Base-by-base conservation (phyloP, 1,140 invertebrate genomes). In the Microplitis mediator region DNA sequence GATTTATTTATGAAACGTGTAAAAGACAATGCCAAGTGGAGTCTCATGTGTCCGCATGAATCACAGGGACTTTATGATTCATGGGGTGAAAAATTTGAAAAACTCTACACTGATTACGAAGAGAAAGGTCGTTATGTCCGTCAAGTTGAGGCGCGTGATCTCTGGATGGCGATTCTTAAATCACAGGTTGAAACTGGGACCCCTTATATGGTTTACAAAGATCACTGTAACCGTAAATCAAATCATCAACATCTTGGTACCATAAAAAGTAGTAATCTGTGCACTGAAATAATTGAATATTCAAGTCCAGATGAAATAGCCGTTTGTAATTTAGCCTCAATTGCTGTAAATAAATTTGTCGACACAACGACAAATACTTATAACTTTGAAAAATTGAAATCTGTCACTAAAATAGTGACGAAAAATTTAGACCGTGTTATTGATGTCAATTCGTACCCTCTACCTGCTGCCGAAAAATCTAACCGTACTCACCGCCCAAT, bases 201-300 rank as follows among this genome's bases (percentile, higher is more conserved):
- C 16, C 98, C 98, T 3, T 99, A 98, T 82, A 98, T 99, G 95
- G 85, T 97, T 0, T 99, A 98, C 82, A 99, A 99, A 87, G 98
- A 99, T 89, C 91, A 96, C 13, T 99, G 98, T 80, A 99, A 99
- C 83, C 88, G 93, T 6, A 99, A 99, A 88, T 97, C 95, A 64
- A 99, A 99, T 86, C 98, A 99, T 82, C 93, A 99, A 86, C 99
- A 99, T 88, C 85, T 99, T 16, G 98, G 98, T 34, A 99, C 98
- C 4, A 99, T 99, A 74, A 98, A 98, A 87, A 97, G 97, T 84
- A 98, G 96, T 74, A 99, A 99, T 87, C 88, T 99, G 11, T 99
- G 98, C 83, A 99, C 98, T 0, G 98, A 99, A 91, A 97, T 99
- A 81, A 91, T 99, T 2, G 93, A 99, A 85, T 99, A 98, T 83